These are phyloP conservation scores for Calyptommatus sinebrachiatus DNA, from an alignment of 2,113 vertebrate species.

Conservation along the genomic window DNA sequence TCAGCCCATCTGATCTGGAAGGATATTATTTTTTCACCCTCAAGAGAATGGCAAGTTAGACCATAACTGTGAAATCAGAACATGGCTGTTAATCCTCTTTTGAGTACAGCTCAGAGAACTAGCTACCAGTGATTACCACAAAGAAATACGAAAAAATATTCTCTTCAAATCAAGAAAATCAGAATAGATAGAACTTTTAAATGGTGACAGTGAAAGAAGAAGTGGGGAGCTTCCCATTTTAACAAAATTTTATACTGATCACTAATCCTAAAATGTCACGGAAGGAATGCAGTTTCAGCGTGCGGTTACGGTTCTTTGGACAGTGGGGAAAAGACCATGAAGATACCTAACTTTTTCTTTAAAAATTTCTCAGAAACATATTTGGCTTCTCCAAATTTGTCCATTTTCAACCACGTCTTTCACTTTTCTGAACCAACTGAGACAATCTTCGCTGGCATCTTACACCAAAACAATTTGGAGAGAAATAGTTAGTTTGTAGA, in stretches of 20 bases:
- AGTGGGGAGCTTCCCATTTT: too few species aligned
- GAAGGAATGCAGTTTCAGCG: background rate
- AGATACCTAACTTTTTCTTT: background rate
- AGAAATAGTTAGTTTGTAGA: background rate
- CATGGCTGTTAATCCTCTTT: constrained; percentile 24
- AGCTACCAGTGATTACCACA: background rate
- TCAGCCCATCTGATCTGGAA: background rate
- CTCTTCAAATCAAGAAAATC: background rate
- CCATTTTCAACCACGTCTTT: too few species aligned
- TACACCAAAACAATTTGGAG: background rate
- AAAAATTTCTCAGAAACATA: background rate
- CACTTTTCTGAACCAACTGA: too few species aligned
- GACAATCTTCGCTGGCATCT: background rate
- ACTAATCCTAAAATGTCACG: background rate
- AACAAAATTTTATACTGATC: background rate
- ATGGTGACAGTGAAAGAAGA: too few species aligned
- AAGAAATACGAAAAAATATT: background rate
- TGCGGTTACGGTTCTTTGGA: background rate
- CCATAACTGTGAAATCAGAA: constrained; percentile 19
- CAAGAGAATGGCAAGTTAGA: constrained; percentile 10
- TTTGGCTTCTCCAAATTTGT: too few species aligned
- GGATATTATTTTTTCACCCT: background rate
- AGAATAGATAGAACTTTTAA: background rate
- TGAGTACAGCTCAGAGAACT: background rate
- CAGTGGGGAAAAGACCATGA: background rate